Evolutionary conservation across 2,888 invertebrate species (phyloP), one percentile per base, ranked within the genome.

Genomic region (Pandemis heparana): DNA sequence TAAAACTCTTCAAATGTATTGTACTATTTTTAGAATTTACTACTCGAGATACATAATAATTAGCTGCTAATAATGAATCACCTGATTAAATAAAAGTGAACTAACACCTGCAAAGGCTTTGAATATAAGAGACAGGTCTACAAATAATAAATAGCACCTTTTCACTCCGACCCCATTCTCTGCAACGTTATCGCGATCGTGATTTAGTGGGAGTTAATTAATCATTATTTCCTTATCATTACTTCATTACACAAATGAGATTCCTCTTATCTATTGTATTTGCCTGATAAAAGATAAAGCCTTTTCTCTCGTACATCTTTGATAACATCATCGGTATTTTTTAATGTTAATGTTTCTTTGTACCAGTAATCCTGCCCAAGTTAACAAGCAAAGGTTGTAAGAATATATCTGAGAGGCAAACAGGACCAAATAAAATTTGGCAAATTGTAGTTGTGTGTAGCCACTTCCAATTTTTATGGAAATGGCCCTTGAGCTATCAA

Each of bases 201-300:
- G 72, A 48, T 73, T 18, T 59, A 16, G 39, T 62, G 23, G 62
- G 23, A 39, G 59, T 59, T 72, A 43, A 63, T 48, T 73, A 66
- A 67, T 66, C 71, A 43, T 62, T 56, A 62, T 6, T 16, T 38
- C 51, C 41, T 56, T 68, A 73, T 69, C 73, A 32, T n/a, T 61
- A 68, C 12, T 9, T 51, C 59, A 69, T 64, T 68, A 68, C 73
- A 41, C 63, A 68, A 68, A 64, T 73, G 63, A 68, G 63, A 59
- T 59, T 67, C 39, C 23, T 16, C 63, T 69, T 73, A 73, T 64
- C 68, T 63, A 63, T 23, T 12, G 18, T 56, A 56, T 59, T 56
- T 43, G 60, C 43, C 32, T 64, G 68, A 73, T 73, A 68, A 68
- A 46, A 39, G 68, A 73, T 73, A 69, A 69, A 46, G 41, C 10